phyloP scores from a whole-genome alignment of 2,113 vertebrate species.

The Gyps fulvus region DNA sequence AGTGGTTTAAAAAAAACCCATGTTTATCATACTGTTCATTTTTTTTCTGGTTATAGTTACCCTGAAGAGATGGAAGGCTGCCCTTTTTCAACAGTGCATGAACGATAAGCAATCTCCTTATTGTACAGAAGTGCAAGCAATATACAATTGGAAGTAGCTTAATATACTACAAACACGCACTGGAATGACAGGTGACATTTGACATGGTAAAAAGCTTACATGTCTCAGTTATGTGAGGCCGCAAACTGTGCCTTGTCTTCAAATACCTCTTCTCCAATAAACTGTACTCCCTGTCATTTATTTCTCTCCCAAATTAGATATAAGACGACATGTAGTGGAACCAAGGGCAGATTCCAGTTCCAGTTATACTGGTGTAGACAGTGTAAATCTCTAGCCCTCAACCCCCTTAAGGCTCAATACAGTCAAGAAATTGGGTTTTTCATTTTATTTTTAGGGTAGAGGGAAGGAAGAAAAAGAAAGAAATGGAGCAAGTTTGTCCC shows the following conservation, averaged over 20 bases:
- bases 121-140: neutral
- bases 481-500: neutral
- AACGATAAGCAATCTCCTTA: neutral
- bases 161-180: neutral
- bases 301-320: neutral
- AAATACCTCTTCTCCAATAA: neutral
- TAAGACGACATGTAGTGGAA: neutral
- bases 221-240: neutral
- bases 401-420: neutral
- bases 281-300: neutral
- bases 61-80: neutral
- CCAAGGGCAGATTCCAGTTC: neutral
- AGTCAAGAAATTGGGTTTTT: neutral
- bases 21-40: neutral
- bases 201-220: neutral
- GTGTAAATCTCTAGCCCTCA: neutral
- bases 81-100: neutral
- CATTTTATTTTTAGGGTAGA: neutral
- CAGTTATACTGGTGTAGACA: neutral
- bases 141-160: neutral
- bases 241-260: neutral
- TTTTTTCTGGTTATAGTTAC: neutral
- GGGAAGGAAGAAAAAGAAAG: neutral
- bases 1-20: neutral
- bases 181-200: constrained; percentile 29